phyloP scores from a whole-genome alignment of 2,888 invertebrate genomes.

The Diadegma fenestrale region DNA sequence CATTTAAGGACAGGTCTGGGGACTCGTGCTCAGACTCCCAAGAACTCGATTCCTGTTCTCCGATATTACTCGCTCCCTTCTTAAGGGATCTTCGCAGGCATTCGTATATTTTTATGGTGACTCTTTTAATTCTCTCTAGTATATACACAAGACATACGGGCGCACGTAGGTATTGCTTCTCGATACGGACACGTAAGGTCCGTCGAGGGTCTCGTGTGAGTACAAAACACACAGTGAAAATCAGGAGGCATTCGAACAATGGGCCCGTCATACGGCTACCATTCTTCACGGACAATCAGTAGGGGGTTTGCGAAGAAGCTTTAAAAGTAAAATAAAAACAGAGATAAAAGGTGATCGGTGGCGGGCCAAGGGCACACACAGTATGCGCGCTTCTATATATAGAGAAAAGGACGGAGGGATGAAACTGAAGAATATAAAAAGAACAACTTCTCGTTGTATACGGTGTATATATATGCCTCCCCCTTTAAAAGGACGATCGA shows the following conservation, averaged over 20 bases:
- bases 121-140: constrained; percentile 55
- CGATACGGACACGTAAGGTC: constrained; percentile 14
- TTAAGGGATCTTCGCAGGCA: not conserved
- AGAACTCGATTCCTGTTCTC: constrained; percentile 12
- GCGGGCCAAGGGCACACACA: constrained; percentile 57
- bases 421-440: constrained; percentile 62
- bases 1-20: not conserved
- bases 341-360: constrained; percentile 50
- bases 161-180: constrained; percentile 54
- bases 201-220: constrained; percentile 57
- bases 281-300: constrained; percentile 82
- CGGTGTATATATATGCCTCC: constrained; percentile 59
- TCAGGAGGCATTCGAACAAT: constrained; percentile 79
- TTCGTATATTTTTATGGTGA: not conserved
- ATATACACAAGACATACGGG: constrained; percentile 60
- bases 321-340: constrained; percentile 43
- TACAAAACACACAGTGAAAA: constrained; percentile 68
- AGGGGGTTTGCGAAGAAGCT: constrained; percentile 57
- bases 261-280: constrained; percentile 82
- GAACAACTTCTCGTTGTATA: constrained; percentile 13
- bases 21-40: constrained; percentile 7
- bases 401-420: constrained; percentile 59
- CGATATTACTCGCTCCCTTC: not conserved
- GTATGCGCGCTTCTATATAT: constrained; percentile 61
- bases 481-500: constrained; percentile 83